phyloP scores from a whole-genome alignment of 1,140 invertebrate genomes.

The Cydia strobilella region DNA sequence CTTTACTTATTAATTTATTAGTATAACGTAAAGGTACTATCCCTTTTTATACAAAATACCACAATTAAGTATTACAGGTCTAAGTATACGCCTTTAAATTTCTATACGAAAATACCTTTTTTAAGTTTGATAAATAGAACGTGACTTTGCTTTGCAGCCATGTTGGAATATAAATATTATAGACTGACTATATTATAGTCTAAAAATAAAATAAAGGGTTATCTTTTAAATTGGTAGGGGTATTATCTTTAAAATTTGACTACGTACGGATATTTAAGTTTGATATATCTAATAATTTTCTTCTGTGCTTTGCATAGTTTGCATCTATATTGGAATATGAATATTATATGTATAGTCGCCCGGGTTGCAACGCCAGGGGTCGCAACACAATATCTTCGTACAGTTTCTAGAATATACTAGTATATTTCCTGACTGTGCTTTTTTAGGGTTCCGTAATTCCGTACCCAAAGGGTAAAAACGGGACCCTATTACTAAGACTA shows the following conservation, averaged over 20 bases:
- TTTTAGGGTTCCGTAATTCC: too few relatives aligned
- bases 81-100: background rate
- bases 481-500: too few relatives aligned
- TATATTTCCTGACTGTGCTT: background rate
- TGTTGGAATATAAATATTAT: background rate
- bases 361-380: constrained; percentile 46
- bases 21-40: too few relatives aligned
- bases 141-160: background rate
- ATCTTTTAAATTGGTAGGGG: background rate
- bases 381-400: constrained; percentile 32
- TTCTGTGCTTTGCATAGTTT: background rate
- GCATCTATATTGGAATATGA: background rate
- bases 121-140: background rate
- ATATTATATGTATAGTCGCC: background rate
- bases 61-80: too few relatives aligned
- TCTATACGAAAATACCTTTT: background rate
- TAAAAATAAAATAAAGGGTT: too few relatives aligned
- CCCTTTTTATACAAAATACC: too few relatives aligned
- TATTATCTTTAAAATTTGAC: background rate
- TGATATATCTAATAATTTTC: background rate
- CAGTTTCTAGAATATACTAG: constrained; percentile 11
- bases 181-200: background rate
- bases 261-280: background rate
- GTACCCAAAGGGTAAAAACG: too few relatives aligned
- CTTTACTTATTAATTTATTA: too few relatives aligned